Conservation (phyloP, 2,797 vertebrate genomes). For the Heliangelus exortis region DNA sequence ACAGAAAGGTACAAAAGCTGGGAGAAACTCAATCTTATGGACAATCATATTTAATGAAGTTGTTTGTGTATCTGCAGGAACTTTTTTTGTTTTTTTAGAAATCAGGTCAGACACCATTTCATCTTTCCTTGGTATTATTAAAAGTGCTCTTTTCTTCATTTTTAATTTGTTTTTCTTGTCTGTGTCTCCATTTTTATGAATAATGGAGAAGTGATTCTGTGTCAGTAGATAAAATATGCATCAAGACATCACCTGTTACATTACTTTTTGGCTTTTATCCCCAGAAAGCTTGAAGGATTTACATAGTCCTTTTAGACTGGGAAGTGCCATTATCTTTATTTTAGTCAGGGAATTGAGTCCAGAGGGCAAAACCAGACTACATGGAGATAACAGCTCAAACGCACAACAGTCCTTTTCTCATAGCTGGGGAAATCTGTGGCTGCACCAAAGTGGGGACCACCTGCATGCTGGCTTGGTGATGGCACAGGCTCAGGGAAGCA, state of each 20-base stretch:
- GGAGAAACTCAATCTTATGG: not conserved
- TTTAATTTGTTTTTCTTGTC: constrained; percentile 47
- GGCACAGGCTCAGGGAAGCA: not conserved
- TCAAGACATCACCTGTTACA: constrained; percentile 8
- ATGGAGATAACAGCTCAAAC: not conserved
- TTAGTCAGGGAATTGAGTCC: not conserved
- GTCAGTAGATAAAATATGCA: constrained; percentile 57
- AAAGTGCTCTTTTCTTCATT: not conserved
- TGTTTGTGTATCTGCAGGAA: not conserved
- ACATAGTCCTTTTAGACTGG: not conserved
- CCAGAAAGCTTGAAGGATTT: constrained; percentile 22
- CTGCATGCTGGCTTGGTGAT: rapidly evolving
- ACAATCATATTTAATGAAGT: constrained; percentile 1
- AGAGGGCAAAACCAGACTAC: not conserved
- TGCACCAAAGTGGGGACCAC: not conserved
- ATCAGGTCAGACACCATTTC: not conserved
- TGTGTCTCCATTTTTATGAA: constrained; percentile 14
- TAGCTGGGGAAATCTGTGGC: not conserved
- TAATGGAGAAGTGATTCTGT: constrained; percentile 40
- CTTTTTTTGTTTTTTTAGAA: not conserved
- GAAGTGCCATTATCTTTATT: constrained; percentile 13
- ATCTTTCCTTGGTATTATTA: constrained; percentile 49
- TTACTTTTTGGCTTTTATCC: constrained; percentile 41
- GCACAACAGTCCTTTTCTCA: not conserved
- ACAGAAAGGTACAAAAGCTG: not conserved